phyloP scores from a whole-genome alignment of 2,888 invertebrate genomes.

The Myopa testacea region DNA sequence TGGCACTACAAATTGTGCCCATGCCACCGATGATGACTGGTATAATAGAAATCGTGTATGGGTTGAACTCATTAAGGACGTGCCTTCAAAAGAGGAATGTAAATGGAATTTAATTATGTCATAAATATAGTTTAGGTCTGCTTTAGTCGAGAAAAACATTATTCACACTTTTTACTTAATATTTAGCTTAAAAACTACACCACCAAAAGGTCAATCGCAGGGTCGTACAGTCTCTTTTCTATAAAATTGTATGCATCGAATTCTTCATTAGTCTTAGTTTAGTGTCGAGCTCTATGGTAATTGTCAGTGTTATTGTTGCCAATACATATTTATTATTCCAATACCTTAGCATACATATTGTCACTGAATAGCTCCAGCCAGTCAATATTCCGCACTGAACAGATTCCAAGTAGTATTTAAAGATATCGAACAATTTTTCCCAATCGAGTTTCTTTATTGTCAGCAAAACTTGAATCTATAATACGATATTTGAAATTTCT shows the following conservation, averaged over 20 bases:
- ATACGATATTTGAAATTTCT: not conserved
- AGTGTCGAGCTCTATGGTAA: too few relatives aligned
- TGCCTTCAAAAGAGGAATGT: slow-evolving; percentile 45
- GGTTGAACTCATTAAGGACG: slow-evolving; percentile 51
- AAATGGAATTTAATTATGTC: too few relatives aligned
- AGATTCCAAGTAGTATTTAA: slow-evolving; percentile 51
- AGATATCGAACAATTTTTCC: slow-evolving; percentile 45
- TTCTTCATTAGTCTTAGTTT: too few relatives aligned
- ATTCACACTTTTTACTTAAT: too few relatives aligned
- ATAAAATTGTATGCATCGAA: too few relatives aligned
- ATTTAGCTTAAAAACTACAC: too few relatives aligned
- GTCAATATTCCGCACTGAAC: slow-evolving; percentile 47
- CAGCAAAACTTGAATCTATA: slow-evolving; percentile 52
- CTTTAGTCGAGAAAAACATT: too few relatives aligned
- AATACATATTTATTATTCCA: not conserved
- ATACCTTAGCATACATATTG: slow-evolving; percentile 56
- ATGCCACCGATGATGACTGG: slow-evolving; percentile 51
- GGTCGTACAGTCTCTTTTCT: too few relatives aligned
- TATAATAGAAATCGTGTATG: slow-evolving; percentile 47
- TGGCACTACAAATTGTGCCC: slow-evolving; percentile 32
- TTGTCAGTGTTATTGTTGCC: too few relatives aligned
- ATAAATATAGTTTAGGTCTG: too few relatives aligned
- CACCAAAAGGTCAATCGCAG: too few relatives aligned
- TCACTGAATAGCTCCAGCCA: slow-evolving; percentile 44
- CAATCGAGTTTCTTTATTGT: slow-evolving; percentile 46